Conservation (phyloP, 2,888 invertebrate genomes). For the Selenia dentaria region DNA sequence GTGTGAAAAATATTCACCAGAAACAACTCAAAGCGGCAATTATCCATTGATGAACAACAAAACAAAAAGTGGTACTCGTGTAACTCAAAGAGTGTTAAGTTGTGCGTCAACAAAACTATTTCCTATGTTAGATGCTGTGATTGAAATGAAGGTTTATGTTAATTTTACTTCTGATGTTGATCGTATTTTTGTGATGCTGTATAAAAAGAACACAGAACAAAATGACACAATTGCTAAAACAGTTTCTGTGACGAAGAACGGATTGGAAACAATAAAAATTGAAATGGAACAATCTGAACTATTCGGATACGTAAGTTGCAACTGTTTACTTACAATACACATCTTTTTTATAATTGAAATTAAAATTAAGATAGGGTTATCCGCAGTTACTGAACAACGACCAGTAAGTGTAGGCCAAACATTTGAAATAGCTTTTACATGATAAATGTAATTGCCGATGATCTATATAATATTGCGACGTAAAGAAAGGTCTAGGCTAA, state of each 20-base stretch:
- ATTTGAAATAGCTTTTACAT: too few relatives aligned
- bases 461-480: too few relatives aligned
- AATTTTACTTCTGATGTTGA: constrained; percentile 33
- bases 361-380: too few relatives aligned
- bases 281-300: constrained; percentile 12
- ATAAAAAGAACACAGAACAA: constrained; percentile 20
- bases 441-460: too few relatives aligned
- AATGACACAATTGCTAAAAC: constrained; percentile 15
- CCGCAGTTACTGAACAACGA: too few relatives aligned
- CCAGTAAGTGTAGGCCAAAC: too few relatives aligned
- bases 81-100: constrained; percentile 18
- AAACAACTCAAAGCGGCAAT: not conserved
- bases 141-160: constrained; percentile 26
- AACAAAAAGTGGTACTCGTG: not conserved
- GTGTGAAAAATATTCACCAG: constrained; percentile 13
- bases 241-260: constrained; percentile 18
- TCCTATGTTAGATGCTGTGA: constrained; percentile 22
- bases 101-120: constrained; percentile 27
- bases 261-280: constrained; percentile 25
- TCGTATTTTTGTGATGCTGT: constrained; percentile 37
- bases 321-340: too few relatives aligned
- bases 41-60: not conserved
- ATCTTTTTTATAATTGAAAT: too few relatives aligned
- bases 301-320: constrained; percentile 40
- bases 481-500: too few relatives aligned